Conservation (phyloP, 2,113 vertebrate species). For the Ursus arctos region DNA sequence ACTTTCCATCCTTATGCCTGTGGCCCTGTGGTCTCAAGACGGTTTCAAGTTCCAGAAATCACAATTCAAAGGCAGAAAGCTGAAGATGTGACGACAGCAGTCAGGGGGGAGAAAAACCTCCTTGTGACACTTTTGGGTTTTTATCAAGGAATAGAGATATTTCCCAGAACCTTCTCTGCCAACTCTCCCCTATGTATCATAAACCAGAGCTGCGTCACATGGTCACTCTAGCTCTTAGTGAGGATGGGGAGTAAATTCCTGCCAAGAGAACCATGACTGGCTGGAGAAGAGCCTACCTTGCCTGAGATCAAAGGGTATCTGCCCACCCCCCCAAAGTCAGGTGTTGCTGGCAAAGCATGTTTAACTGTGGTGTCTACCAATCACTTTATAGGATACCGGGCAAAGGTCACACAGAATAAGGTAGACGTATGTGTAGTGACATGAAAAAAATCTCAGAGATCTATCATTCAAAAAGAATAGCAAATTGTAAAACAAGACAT, state of each 20-base stretch:
- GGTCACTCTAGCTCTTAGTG: neutral
- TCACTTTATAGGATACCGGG: neutral
- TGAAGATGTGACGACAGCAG: neutral
- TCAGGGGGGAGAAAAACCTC: neutral
- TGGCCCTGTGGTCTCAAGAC: neutral
- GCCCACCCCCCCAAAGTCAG: neutral
- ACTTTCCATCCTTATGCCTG: neutral
- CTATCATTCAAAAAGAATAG: constrained; percentile 8
- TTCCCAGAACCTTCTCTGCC: neutral
- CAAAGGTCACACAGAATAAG: neutral
- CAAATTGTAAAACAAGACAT: neutral
- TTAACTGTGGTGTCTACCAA: neutral
- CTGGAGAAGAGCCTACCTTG: neutral
- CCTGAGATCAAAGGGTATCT: neutral
- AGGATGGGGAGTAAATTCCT: neutral
- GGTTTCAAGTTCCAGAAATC: neutral
- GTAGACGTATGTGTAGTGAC: neutral
- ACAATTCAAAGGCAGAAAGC: neutral
- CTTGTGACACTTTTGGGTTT: neutral
- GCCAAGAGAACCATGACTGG: neutral
- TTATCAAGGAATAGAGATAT: neutral
- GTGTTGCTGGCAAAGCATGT: neutral
- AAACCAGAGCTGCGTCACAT: neutral
- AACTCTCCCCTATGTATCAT: neutral
- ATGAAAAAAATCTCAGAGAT: neutral